Conservation (phyloP, 2,888 invertebrate genomes). For the Ormia ochracea region DNA sequence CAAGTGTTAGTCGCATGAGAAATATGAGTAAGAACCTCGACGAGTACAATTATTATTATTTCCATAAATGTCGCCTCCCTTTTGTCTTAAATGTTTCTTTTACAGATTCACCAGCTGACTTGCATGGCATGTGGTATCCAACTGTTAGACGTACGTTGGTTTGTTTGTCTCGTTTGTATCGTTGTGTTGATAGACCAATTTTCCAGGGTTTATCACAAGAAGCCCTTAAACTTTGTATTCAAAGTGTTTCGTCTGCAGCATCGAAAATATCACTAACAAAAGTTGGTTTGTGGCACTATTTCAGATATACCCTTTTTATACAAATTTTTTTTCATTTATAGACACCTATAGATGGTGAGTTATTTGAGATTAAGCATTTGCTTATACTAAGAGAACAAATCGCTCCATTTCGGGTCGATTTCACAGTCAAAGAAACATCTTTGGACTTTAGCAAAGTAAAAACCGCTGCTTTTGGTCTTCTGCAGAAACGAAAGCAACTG, state of each 20-base stretch:
- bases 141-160: constrained; percentile 96
- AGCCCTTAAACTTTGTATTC: constrained; percentile 93
- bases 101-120: constrained; percentile 90
- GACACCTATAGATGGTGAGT: constrained; percentile 91
- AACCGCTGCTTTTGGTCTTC: constrained; percentile 86
- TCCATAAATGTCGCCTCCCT: too few relatives aligned
- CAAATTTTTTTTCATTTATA: constrained; percentile 69
- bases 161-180: constrained; percentile 90
- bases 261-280: constrained; percentile 86
- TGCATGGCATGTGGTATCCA: constrained; percentile 99
- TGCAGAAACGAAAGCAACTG: constrained; percentile 88
- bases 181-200: constrained; percentile 95
- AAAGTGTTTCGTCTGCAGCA: constrained; percentile 90
- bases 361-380: constrained; percentile 99
- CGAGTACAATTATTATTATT: constrained; percentile 63
- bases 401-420: constrained; percentile 97
- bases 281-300: constrained; percentile 75
- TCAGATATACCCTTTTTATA: not conserved
- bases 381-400: constrained; percentile 98
- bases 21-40: too few relatives aligned
- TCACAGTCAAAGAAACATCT: constrained; percentile 93
- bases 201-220: constrained; percentile 98
- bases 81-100: too few relatives aligned
- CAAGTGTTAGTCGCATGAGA: constrained; percentile 70
- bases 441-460: constrained; percentile 96